Conservation (phyloP, 2,888 invertebrate species). For the Athalia cordata region DNA sequence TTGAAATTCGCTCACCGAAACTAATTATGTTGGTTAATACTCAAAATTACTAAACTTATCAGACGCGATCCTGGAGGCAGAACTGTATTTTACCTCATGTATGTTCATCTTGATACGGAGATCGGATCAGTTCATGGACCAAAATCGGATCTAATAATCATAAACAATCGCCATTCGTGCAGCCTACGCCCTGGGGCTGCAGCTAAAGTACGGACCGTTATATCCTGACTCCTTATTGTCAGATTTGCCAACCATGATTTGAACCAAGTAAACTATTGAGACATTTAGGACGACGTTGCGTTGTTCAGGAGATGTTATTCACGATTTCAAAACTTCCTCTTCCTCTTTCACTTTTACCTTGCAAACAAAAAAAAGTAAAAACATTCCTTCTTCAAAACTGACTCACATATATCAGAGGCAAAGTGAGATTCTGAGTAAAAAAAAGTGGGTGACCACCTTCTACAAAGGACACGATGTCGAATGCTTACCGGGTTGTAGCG, state of each 20-base stretch:
- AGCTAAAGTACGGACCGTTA: not conserved
- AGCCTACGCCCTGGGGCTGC: not conserved
- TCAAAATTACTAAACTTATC: not conserved
- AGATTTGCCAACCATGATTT: too few relatives aligned
- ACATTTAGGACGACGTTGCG: too few relatives aligned
- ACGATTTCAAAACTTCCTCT: not conserved
- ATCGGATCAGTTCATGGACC: not conserved
- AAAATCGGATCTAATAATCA: slow-evolving; percentile 9
- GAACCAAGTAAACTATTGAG: too few relatives aligned
- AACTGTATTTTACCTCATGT: not conserved
- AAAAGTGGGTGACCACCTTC: slow-evolving; percentile 1
- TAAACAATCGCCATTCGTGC: slow-evolving; percentile 5
- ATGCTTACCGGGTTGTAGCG: slow-evolving; percentile 31
- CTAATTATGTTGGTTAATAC: slow-evolving; percentile 2
- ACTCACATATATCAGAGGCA: not conserved
- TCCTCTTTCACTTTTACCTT: not conserved
- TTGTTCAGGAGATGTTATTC: too few relatives aligned
- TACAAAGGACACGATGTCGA: slow-evolving; percentile 25
- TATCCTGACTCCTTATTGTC: not conserved
- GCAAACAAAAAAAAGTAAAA: not conserved
- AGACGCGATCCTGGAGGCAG: not conserved
- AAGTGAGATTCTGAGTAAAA: slow-evolving; percentile 9
- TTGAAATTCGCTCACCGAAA: slow-evolving; percentile 21
- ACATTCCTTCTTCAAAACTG: not conserved
- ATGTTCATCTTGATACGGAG: not conserved